These are phyloP conservation scores for Hipposideros armiger DNA, from an alignment of 2,113 vertebrate species.

Conservation along the genomic window DNA sequence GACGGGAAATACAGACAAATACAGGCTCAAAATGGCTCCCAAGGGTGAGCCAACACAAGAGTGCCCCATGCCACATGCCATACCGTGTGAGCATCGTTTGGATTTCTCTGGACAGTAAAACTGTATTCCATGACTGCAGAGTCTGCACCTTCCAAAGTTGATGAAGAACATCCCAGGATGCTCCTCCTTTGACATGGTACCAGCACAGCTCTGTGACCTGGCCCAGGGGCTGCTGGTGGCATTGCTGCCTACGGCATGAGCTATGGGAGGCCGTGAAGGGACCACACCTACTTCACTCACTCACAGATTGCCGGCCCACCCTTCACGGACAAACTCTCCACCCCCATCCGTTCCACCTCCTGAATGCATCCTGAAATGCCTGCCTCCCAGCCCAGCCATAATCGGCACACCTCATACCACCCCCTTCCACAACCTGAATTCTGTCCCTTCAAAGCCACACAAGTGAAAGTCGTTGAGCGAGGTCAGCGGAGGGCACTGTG, in stretches of 20 bases:
- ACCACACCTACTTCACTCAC: fast-evolving
- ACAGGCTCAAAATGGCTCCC: neutral
- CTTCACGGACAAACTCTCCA: neutral
- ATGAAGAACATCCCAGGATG: neutral
- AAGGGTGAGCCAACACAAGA: fast-evolving
- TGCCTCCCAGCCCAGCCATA: neutral
- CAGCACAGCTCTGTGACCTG: neutral
- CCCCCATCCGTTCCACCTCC: fast-evolving
- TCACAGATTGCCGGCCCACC: neutral
- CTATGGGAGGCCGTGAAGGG: fast-evolving
- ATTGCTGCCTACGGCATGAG: fast-evolving
- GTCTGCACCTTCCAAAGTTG: neutral
- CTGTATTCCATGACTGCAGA: neutral
- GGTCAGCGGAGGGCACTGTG: neutral
- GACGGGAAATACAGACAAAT: neutral
- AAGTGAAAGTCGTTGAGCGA: neutral
- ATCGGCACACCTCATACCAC: fast-evolving
- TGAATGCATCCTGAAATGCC: neutral
- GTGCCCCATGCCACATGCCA: fast-evolving
- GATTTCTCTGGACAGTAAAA: neutral
- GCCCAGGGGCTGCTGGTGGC: neutral
- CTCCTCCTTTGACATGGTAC: neutral
- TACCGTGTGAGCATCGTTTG: fast-evolving
- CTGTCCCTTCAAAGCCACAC: neutral
- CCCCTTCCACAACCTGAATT: neutral